Evolutionary conservation across 2,888 invertebrate species (phyloP).

Genomic region (Pandemis cinnamomeana): DNA sequence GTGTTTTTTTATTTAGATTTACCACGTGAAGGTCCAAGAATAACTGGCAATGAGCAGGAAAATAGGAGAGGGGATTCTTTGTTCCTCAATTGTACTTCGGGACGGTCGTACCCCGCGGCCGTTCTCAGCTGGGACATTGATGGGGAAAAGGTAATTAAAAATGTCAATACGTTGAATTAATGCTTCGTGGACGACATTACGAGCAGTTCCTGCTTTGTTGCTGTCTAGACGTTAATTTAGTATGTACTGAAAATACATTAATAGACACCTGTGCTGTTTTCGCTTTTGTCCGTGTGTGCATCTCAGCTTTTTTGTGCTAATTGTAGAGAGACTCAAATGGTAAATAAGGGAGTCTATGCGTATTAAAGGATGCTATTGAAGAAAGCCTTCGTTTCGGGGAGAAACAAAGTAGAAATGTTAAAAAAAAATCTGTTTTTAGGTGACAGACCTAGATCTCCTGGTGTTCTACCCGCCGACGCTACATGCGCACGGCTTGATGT

Average conservation of each 20-base stretch:
- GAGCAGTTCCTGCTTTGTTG: not conserved
- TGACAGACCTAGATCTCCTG: conserved; percentile 69
- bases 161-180: not conserved
- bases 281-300: too few species aligned
- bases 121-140: conserved; percentile 91
- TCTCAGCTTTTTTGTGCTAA: too few species aligned
- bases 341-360: too few species aligned
- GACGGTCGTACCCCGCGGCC: conserved; percentile 90
- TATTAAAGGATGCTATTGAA: too few species aligned
- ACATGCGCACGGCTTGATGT: conserved; percentile 74
- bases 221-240: not conserved
- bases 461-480: conserved; percentile 75
- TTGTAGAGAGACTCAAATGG: too few species aligned
- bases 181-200: not conserved
- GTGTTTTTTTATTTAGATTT: conserved; percentile 73
- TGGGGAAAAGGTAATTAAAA: conserved; percentile 87
- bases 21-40: conserved; percentile 89
- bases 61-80: conserved; percentile 90
- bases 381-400: too few species aligned
- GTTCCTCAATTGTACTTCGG: conserved; percentile 90
- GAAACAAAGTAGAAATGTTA: not conserved
- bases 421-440: conserved; percentile 52
- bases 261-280: not conserved
- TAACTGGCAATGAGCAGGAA: conserved; percentile 89
- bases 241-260: not conserved